A percentile compares a stretch with the other conserved stretches of the same genome.
phyloP scores from a whole-genome alignment of 1,140 invertebrate species.

The Melipona quadrifasciata region DNA sequence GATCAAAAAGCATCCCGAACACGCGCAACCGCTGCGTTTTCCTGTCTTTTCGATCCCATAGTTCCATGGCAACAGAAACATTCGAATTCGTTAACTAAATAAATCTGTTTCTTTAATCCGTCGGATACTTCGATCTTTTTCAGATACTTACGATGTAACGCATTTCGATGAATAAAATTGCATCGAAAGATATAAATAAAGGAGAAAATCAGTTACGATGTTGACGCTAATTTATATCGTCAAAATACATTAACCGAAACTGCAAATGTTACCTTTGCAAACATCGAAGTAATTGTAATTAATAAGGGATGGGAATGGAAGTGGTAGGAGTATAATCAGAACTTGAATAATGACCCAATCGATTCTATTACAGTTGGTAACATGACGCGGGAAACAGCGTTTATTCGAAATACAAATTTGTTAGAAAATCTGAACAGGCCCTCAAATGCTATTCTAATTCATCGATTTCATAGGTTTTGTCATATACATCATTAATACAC shows the following conservation, averaged over 20 bases:
- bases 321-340: neutral
- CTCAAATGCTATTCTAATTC: neutral
- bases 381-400: neutral
- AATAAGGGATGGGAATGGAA: neutral
- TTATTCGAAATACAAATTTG: slow-evolving; percentile 11
- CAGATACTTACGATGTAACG: neutral
- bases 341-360: slow-evolving; percentile 10
- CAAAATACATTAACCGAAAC: neutral
- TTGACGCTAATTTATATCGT: neutral
- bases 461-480: neutral
- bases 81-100: neutral
- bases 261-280: neutral
- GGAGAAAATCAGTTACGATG: neutral
- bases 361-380: slow-evolving; percentile 1
- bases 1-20: slow-evolving; percentile 6
- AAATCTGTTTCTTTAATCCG: too few relatives aligned
- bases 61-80: neutral
- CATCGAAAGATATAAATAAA: neutral
- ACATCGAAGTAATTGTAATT: neutral
- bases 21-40: neutral
- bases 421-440: neutral
- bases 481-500: neutral
- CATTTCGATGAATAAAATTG: neutral
- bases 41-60: neutral
- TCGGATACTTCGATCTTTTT: too few relatives aligned